Evolutionary conservation across 1,140 invertebrate genomes (phyloP).

Genomic region (Aphis craccivora): DNA sequence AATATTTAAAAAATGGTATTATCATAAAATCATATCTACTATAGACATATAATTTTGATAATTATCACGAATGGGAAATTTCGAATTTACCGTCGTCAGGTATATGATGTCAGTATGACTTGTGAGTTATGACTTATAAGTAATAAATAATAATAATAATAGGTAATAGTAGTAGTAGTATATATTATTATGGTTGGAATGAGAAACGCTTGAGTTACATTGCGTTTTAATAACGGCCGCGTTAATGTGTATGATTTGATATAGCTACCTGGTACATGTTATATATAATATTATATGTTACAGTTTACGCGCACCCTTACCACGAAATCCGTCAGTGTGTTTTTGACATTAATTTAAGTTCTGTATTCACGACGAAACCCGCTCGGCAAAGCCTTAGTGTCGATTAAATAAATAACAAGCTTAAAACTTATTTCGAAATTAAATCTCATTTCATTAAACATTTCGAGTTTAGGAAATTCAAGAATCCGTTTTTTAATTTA

Average conservation of each 20-base stretch:
- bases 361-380: constrained; percentile 30
- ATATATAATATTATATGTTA: background rate
- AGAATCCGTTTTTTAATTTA: constrained; percentile 17
- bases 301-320: background rate
- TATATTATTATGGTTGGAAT: background rate
- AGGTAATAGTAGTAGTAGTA: background rate
- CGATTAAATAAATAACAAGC: constrained; percentile 49
- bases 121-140: background rate
- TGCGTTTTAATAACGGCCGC: background rate
- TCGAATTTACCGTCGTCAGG: background rate
- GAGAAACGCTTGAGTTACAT: background rate
- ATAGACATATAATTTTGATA: background rate
- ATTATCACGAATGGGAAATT: background rate
- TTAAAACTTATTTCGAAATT: constrained; percentile 40
- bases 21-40: background rate
- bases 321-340: constrained; percentile 6
- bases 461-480: background rate
- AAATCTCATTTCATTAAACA: constrained; percentile 36
- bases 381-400: constrained; percentile 20
- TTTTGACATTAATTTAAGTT: constrained; percentile 50
- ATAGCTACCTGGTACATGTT: background rate
- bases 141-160: background rate
- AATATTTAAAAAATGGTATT: background rate
- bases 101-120: background rate
- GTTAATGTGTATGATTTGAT: constrained; percentile 9